phyloP scores from a whole-genome alignment of 1,140 invertebrate species.

The Aradophagus sp. region DNA sequence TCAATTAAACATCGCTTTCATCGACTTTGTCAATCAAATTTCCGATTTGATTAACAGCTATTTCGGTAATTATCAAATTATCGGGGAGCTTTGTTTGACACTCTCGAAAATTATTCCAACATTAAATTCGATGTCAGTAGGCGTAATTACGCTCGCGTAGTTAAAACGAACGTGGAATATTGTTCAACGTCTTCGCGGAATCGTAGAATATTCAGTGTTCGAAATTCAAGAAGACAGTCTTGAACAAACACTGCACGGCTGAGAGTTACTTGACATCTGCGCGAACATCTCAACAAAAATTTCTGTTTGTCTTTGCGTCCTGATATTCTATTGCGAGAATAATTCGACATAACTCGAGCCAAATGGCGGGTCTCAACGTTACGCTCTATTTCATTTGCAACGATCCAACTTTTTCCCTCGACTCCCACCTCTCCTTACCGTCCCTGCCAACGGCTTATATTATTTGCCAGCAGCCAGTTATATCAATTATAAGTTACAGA shows the following conservation, averaged over 20 bases:
- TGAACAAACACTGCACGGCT: slow-evolving; percentile 22
- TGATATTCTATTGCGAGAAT: slow-evolving; percentile 18
- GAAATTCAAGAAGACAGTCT: slow-evolving; percentile 39
- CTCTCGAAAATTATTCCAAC: slow-evolving; percentile 10
- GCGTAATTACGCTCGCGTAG: slow-evolving; percentile 20
- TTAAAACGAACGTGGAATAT: slow-evolving; percentile 16
- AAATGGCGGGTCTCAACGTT: slow-evolving; percentile 7
- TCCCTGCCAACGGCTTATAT: slow-evolving; percentile 15
- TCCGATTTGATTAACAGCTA: no score
- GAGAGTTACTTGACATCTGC: slow-evolving; percentile 29
- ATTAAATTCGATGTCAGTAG: slow-evolving; percentile 17
- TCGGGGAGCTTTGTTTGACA: slow-evolving; percentile 1
- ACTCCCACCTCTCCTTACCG: no score
- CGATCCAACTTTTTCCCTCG: slow-evolving; percentile 25
- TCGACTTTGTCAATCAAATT: no score
- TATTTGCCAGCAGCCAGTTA: slow-evolving; percentile 13
- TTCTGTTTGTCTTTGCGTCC: slow-evolving; percentile 17
- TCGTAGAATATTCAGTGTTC: slow-evolving; percentile 34
- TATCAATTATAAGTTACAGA: slow-evolving; percentile 8
- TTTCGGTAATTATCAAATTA: no score
- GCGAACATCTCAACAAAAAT: slow-evolving; percentile 35
- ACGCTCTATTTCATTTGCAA: slow-evolving; percentile 15
- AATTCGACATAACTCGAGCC: slow-evolving; percentile 12
- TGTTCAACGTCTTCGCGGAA: slow-evolving; percentile 17
- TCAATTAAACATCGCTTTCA: no score